phyloP scores from a whole-genome alignment of 2,797 vertebrate genomes.

The Anguilla marmorata region DNA sequence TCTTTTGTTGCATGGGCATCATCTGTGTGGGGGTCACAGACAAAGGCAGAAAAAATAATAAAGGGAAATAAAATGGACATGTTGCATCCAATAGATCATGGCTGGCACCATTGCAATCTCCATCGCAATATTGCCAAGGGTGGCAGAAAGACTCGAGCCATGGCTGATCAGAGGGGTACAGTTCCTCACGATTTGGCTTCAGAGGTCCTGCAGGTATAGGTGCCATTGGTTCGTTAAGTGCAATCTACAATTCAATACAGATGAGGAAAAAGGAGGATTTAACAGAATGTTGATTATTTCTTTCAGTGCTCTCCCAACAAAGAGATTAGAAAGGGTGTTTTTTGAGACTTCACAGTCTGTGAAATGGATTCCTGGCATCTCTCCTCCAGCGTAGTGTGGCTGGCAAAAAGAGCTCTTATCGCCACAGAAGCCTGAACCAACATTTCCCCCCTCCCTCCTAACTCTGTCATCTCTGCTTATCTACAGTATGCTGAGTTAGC shows the following conservation, averaged over 20 bases:
- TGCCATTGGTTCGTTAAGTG: neutral
- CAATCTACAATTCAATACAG: neutral
- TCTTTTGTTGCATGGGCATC: too few species aligned
- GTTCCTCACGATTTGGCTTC: too few species aligned
- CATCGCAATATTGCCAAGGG: too few species aligned
- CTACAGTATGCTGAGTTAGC: neutral
- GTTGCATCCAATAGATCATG: too few species aligned
- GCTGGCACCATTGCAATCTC: too few species aligned
- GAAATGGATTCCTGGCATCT: neutral
- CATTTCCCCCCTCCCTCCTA: neutral
- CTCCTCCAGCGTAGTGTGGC: neutral
- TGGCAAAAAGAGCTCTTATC: neutral
- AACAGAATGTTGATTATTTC: neutral
- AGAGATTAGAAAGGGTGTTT: neutral
- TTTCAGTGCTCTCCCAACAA: neutral
- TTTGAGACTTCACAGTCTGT: neutral
- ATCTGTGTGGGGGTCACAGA: too few species aligned
- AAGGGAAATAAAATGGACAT: too few species aligned
- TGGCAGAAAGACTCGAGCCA: too few species aligned
- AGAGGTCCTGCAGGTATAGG: neutral
- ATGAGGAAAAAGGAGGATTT: neutral
- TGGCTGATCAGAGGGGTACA: too few species aligned
- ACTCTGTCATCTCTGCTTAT: slow-evolving; percentile 2
- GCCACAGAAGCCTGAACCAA: neutral
- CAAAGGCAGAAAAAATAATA: too few species aligned